These are phyloP conservation scores for Phaethornis superciliosus DNA, from an alignment of 2,113 vertebrate genomes.

Conservation along the genomic window DNA sequence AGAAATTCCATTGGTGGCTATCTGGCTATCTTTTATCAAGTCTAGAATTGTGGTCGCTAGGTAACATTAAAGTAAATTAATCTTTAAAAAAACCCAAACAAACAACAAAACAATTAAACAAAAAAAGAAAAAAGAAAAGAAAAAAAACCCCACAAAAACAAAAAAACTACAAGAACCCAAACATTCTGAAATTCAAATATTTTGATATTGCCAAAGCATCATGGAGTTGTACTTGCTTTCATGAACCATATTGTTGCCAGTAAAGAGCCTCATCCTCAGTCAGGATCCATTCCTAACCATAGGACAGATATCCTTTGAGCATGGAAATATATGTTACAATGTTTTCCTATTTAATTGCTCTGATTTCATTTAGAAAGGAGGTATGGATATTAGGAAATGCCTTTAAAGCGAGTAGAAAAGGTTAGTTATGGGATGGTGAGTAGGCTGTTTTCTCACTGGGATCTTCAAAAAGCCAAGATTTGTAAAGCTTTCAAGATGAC, in stretches of 20 bases:
- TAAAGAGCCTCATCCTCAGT: background rate
- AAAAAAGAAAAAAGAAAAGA: rapidly evolving
- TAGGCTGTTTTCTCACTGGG: constrained; percentile 38
- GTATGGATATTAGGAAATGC: background rate
- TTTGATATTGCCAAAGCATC: constrained; percentile 24
- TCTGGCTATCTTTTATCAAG: background rate
- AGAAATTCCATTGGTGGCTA: background rate
- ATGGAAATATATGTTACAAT: background rate
- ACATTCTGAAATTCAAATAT: background rate
- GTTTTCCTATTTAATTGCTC: constrained; percentile 25
- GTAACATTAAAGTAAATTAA: background rate
- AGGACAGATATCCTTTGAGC: background rate
- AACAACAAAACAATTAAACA: too few species aligned
- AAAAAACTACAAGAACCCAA: background rate
- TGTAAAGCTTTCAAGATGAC: constrained; percentile 65
- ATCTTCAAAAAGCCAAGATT: constrained; percentile 72
- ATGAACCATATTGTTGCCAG: background rate
- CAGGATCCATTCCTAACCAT: background rate
- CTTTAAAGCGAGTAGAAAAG: constrained; percentile 43
- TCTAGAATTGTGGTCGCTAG: background rate
- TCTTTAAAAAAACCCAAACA: background rate
- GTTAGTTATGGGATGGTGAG: background rate
- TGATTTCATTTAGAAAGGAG: background rate
- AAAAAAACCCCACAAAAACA: too few species aligned
- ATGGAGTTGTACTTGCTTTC: constrained; percentile 29